Evolutionary conservation across 2,888 invertebrate genomes (phyloP).

Genomic region (Pimpla rufipes): DNA sequence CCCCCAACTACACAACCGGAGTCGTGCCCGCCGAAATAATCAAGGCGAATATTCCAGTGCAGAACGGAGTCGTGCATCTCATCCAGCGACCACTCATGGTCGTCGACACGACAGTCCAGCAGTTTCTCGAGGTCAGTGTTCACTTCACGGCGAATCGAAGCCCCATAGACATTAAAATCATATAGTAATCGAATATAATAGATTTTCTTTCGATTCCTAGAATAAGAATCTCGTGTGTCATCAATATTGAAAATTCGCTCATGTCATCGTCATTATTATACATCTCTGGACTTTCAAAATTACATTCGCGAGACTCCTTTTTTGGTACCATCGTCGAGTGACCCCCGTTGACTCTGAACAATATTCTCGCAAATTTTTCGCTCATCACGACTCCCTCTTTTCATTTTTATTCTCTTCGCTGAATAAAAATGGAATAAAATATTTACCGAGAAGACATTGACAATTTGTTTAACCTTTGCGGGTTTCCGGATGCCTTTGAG

Average conservation of each 20-base stretch:
- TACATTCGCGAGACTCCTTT: not conserved
- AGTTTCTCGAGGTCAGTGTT: slow-evolving; percentile 93
- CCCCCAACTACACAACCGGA: slow-evolving; percentile 92
- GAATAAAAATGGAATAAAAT: not conserved
- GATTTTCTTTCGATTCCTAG: not conserved
- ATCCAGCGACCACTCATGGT: slow-evolving; percentile 97
- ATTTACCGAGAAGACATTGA: not conserved
- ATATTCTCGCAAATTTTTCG: slow-evolving; percentile 41
- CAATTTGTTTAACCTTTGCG: not conserved
- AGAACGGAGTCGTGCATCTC: slow-evolving; percentile 96
- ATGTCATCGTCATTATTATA: not conserved
- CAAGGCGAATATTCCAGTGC: slow-evolving; percentile 95
- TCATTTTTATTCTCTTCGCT: not conserved
- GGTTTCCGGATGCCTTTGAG: not conserved
- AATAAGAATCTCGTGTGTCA: slow-evolving; percentile 15
- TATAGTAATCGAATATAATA: not conserved
- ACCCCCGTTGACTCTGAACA: not conserved
- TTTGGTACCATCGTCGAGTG: slow-evolving; percentile 13
- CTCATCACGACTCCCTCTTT: no score
- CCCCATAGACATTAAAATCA: not conserved
- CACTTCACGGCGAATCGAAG: slow-evolving; percentile 15
- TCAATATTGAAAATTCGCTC: not conserved
- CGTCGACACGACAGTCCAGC: slow-evolving; percentile 94
- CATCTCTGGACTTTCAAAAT: not conserved
- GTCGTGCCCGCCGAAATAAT: slow-evolving; percentile 95